Percentiles rank a stretch among this genome's conserved stretches.
These are phyloP conservation scores for Rhinogobius similis DNA, from an alignment of 2,113 vertebrate species.

Conservation along the genomic window DNA sequence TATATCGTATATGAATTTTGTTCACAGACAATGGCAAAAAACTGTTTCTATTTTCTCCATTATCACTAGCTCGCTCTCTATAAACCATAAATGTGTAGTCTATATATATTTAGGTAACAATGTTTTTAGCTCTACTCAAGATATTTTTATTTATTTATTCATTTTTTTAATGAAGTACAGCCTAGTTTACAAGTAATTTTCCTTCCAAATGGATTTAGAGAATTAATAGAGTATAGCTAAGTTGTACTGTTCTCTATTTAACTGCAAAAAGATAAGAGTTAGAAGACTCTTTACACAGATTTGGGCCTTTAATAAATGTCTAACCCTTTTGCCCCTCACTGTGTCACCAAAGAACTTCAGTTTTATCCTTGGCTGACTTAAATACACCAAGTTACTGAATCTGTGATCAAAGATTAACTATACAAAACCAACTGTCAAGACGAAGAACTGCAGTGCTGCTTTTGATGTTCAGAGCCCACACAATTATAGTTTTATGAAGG, in stretches of 20 bases:
- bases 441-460: neutral
- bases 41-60: too few species aligned
- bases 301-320: too few species aligned
- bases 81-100: too few species aligned
- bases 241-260: neutral
- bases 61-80: too few species aligned
- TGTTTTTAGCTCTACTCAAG: too few species aligned
- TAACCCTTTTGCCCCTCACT: neutral
- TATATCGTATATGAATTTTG: too few species aligned
- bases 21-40: too few species aligned
- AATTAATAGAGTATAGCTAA: neutral
- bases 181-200: neutral
- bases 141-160: too few species aligned
- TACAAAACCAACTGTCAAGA: slow-evolving; percentile 6
- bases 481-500: slow-evolving; percentile 6
- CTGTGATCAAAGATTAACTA: slow-evolving; percentile 37
- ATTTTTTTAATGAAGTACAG: neutral
- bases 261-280: neutral
- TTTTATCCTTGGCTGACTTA: slow-evolving; percentile 16
- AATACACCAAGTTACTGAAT: slow-evolving; percentile 10
- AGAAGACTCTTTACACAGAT: neutral
- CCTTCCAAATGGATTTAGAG: neutral
- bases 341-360: slow-evolving; percentile 20
- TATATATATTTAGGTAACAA: too few species aligned
- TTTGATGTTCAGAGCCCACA: slow-evolving; percentile 32